Conservation (phyloP, 2,888 invertebrate species). For the Meloe dianella region DNA sequence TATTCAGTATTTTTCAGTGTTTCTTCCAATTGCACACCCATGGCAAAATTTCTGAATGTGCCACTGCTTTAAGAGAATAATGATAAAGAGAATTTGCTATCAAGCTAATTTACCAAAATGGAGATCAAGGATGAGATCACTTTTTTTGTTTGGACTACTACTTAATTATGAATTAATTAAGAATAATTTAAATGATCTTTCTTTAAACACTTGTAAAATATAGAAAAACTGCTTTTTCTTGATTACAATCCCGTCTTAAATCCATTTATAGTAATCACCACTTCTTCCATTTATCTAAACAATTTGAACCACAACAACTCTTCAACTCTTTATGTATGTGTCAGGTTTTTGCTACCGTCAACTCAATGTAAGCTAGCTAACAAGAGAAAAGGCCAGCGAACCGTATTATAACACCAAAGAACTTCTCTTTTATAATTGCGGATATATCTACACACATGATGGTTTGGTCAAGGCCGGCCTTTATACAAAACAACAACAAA, state of each 20-base stretch:
- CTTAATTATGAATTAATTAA: background rate
- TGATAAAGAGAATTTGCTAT: too few species aligned
- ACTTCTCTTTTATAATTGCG: background rate
- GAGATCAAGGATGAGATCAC: too few species aligned
- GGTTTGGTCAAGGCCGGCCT: conserved; percentile 12
- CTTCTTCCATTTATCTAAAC: background rate
- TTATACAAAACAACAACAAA: background rate
- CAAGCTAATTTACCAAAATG: too few species aligned
- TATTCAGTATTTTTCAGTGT: too few species aligned
- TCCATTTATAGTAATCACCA: background rate
- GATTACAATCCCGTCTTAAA: background rate
- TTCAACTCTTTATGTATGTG: background rate
- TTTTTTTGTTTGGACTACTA: background rate
- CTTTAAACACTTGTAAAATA: background rate
- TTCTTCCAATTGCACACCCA: too few species aligned
- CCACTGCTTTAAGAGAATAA: too few species aligned
- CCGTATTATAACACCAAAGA: conserved; percentile 4
- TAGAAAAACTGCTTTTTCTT: background rate
- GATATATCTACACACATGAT: background rate
- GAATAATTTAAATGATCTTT: too few species aligned
- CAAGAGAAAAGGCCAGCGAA: conserved; percentile 14
- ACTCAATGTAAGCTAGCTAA: background rate
- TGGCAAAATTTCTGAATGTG: too few species aligned
- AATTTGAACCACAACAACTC: background rate
- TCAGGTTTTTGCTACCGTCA: conserved; percentile 13